These are phyloP conservation scores for Proales similis DNA, from an alignment of 1,140 invertebrate genomes.

Conservation along the genomic window DNA sequence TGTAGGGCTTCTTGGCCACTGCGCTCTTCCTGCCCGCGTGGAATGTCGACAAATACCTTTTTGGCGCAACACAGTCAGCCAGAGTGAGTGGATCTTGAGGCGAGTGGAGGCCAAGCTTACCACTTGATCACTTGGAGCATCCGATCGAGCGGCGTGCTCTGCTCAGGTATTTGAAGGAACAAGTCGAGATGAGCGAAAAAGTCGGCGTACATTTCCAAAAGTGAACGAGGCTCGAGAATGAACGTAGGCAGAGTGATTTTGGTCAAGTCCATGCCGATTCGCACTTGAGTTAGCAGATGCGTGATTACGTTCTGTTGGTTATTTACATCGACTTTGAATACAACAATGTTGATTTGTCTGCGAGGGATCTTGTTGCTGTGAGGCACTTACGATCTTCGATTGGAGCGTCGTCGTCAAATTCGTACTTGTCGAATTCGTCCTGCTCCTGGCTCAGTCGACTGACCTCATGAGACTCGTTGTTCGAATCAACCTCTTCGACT, in stretches of 20 bases:
- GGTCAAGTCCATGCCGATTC: slow-evolving; percentile 53
- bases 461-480: too few relatives aligned
- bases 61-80: too few relatives aligned
- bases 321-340: slow-evolving; percentile 29
- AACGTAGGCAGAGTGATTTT: slow-evolving; percentile 54
- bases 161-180: slow-evolving; percentile 68
- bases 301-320: slow-evolving; percentile 68
- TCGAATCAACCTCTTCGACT: background rate
- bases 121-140: slow-evolving; percentile 76
- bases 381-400: slow-evolving; percentile 61
- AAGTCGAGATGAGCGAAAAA: slow-evolving; percentile 54
- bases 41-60: slow-evolving; percentile 54
- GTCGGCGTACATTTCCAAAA: slow-evolving; percentile 54
- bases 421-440: slow-evolving; percentile 2
- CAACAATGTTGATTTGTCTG: background rate
- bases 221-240: slow-evolving; percentile 51
- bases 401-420: slow-evolving; percentile 61
- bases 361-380: background rate
- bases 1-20: slow-evolving; percentile 60
- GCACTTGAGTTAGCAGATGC: slow-evolving; percentile 52
- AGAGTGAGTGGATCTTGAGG: too few relatives aligned
- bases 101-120: too few relatives aligned
- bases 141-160: slow-evolving; percentile 70
- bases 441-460: too few relatives aligned
- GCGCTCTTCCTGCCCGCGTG: slow-evolving; percentile 87